A percentile compares a stretch with the other conserved stretches of the same genome.
Conservation (phyloP, 1,140 invertebrate species). For the Aporrectodea caliginosa region DNA sequence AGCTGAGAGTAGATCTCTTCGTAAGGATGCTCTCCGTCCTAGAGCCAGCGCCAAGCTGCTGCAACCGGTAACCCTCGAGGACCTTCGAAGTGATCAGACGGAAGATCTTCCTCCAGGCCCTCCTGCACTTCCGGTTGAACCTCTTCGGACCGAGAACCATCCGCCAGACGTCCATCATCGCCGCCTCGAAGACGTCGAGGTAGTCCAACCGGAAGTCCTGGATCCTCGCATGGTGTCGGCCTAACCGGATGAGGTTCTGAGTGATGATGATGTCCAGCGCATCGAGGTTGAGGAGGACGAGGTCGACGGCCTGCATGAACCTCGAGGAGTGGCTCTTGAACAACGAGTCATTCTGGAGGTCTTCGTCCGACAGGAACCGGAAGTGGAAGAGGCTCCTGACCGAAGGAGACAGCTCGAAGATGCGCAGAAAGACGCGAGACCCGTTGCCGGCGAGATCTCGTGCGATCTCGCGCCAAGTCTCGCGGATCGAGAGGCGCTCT, state of each 20-base stretch:
- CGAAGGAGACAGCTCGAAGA: neutral
- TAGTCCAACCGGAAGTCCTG: neutral
- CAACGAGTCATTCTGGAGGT: neutral
- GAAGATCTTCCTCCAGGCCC: slow-evolving; percentile 11
- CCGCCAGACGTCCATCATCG: neutral
- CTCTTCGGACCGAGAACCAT: neutral
- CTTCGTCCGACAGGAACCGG: neutral
- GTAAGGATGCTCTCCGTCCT: neutral
- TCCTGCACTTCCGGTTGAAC: neutral
- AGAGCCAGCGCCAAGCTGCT: neutral
- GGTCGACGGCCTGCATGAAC: neutral
- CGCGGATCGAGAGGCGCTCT: neutral
- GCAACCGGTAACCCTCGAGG: neutral
- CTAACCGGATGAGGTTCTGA: neutral
- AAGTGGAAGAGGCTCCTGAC: slow-evolving; percentile 4
- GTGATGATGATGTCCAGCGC: slow-evolving; percentile 1
- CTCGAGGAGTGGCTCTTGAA: slow-evolving; percentile 1
- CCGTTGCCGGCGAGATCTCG: no score
- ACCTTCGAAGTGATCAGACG: neutral
- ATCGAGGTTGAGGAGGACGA: neutral
- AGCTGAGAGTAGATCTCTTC: no score
- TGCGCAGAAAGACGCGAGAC: slow-evolving; percentile 4
- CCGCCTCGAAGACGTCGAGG: neutral
- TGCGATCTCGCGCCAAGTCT: no score
- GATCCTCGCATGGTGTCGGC: neutral